Conservation (phyloP, 2,888 invertebrate genomes). For the Corythucha ciliata region DNA sequence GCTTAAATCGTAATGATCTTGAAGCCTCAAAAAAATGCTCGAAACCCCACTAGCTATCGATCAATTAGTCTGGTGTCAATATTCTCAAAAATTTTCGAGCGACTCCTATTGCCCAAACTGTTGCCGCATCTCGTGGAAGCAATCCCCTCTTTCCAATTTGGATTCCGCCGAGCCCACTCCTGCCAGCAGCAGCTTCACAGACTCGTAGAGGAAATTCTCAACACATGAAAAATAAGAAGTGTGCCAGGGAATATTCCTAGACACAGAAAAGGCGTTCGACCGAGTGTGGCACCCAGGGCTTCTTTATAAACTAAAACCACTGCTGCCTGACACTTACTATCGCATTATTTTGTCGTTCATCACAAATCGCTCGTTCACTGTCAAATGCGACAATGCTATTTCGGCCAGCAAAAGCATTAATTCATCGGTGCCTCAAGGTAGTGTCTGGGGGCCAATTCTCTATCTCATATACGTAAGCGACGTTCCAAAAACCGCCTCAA, state of each 20-base stretch:
- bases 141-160: neutral
- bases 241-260: no score
- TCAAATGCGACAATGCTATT: neutral
- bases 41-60: no score
- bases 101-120: neutral
- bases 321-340: neutral
- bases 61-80: neutral
- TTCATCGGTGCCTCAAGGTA: slow-evolving; percentile 5
- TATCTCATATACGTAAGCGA: slow-evolving; percentile 9
- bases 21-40: no score
- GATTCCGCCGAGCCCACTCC: neutral
- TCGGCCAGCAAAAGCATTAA: neutral
- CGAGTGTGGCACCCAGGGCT: neutral
- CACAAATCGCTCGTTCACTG: neutral
- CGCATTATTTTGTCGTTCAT: neutral
- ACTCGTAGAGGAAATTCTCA: slow-evolving; percentile 3
- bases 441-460: slow-evolving; percentile 12
- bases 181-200: slow-evolving; percentile 2
- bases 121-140: neutral
- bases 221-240: neutral
- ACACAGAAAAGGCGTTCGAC: no score
- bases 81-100: neutral
- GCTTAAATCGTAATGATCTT: no score
- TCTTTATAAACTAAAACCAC: neutral
- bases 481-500: neutral